A percentile compares a stretch with the other conserved stretches of the same genome.
Conservation (phyloP, 2,797 vertebrate species). For the Trichosurus vulpecula region DNA sequence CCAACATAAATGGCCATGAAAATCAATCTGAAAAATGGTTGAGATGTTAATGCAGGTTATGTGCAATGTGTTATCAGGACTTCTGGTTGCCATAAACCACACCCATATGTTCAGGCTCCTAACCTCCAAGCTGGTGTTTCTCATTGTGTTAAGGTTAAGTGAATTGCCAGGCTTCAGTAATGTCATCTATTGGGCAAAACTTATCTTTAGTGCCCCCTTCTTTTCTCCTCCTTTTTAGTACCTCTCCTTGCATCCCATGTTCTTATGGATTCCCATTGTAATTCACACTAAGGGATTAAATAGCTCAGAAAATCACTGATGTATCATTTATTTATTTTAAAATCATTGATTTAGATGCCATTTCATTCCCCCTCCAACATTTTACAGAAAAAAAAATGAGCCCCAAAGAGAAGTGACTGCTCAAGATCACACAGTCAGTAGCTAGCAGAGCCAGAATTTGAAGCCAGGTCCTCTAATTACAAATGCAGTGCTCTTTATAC, state of each 20-base stretch:
- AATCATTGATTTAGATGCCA: not conserved
- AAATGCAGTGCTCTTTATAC: not conserved
- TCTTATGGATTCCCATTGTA: not conserved
- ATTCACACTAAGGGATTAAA: not conserved
- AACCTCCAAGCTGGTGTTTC: not conserved
- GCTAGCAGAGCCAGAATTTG: not conserved
- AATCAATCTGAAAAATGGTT: not conserved
- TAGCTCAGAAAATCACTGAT: not conserved
- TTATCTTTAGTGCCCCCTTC: not conserved
- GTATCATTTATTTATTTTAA: not conserved
- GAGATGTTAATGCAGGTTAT: not conserved
- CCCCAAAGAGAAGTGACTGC: not conserved
- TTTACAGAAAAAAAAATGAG: not conserved
- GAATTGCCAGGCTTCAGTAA: not conserved
- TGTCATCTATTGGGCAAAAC: not conserved
- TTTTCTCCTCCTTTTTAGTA: not conserved
- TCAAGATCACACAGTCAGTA: not conserved
- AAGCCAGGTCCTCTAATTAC: not conserved
- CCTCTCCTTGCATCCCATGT: not conserved
- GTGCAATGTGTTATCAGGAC: not conserved
- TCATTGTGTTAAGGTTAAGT: not conserved
- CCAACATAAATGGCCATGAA: not conserved
- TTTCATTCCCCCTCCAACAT: not conserved
- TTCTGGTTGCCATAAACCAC: not conserved
- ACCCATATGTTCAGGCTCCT: not conserved